phyloP scores from a whole-genome alignment of 2,888 invertebrate genomes.

The Drosophila recens region DNA sequence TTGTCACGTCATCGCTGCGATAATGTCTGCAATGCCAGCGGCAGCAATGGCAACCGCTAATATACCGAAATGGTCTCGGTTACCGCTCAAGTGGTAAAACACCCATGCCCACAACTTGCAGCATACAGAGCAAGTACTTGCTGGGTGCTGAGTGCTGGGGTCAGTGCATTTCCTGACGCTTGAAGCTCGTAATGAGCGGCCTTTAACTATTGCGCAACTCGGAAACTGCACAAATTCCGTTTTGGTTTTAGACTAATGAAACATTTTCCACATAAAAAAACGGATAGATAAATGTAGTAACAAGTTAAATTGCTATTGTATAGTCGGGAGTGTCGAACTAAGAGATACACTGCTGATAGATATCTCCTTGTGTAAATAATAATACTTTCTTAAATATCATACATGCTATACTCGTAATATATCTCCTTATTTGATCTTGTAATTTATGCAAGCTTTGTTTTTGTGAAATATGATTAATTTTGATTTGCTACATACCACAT shows the following conservation, averaged over 20 bases:
- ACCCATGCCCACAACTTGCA: background rate
- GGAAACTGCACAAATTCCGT: slow-evolving; percentile 39
- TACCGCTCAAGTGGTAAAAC: slow-evolving; percentile 21
- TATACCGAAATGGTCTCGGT: slow-evolving; percentile 26
- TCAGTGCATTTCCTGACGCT: slow-evolving; percentile 10
- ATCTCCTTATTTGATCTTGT: no score
- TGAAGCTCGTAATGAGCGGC: background rate
- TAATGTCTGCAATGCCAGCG: slow-evolving; percentile 59
- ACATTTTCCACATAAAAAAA: slow-evolving; percentile 41
- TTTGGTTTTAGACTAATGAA: slow-evolving; percentile 69
- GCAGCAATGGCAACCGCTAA: slow-evolving; percentile 51
- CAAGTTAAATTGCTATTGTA: background rate
- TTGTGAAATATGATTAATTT: no score
- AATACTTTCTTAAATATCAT: no score
- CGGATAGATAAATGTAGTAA: background rate
- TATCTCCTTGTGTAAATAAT: no score
- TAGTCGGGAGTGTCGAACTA: background rate
- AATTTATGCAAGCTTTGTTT: no score
- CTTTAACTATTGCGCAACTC: slow-evolving; percentile 42
- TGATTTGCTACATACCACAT: no score
- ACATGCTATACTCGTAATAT: no score
- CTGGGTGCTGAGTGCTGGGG: background rate
- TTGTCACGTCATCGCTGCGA: slow-evolving; percentile 49
- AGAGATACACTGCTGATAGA: background rate
- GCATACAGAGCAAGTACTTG: background rate